phyloP scores from a whole-genome alignment of 2,113 vertebrate species.

The Sturnus vulgaris region DNA sequence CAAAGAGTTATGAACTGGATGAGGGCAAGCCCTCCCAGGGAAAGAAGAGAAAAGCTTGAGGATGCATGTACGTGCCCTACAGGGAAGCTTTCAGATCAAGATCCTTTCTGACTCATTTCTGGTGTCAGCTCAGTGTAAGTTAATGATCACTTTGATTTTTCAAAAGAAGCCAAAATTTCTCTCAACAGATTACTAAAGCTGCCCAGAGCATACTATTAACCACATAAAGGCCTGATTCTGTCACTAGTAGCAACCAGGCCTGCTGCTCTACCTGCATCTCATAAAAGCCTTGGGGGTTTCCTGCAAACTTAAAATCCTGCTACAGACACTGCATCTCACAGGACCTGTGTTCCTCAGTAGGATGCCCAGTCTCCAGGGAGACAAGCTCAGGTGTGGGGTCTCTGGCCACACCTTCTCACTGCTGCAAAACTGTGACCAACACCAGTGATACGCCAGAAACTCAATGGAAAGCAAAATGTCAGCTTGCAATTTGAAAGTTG shows the following conservation, averaged over 20 bases:
- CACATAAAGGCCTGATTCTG: neutral
- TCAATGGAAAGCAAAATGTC: neutral
- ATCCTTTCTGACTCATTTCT: conserved; percentile 18
- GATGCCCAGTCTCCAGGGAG: neutral
- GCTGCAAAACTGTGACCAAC: neutral
- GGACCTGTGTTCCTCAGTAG: neutral
- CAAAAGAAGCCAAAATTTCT: neutral
- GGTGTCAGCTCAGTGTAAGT: neutral
- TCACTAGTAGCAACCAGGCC: neutral
- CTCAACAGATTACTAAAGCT: neutral
- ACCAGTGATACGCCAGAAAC: neutral
- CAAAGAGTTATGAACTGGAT: neutral
- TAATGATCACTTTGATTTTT: conserved; percentile 15
- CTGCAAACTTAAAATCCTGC: neutral
- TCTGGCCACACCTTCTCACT: neutral
- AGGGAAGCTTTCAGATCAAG: neutral
- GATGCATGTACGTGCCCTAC: neutral
- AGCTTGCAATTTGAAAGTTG: neutral
- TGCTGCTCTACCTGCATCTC: neutral
- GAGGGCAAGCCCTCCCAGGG: neutral
- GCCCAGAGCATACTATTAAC: neutral
- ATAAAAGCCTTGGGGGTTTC: neutral
- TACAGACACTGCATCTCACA: neutral
- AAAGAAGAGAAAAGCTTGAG: neutral
- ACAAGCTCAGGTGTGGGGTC: neutral